Evolutionary conservation across 2,797 vertebrate species (phyloP), one percentile per base, ranked within the genome.

Genomic region (Miichthys miiuy): DNA sequence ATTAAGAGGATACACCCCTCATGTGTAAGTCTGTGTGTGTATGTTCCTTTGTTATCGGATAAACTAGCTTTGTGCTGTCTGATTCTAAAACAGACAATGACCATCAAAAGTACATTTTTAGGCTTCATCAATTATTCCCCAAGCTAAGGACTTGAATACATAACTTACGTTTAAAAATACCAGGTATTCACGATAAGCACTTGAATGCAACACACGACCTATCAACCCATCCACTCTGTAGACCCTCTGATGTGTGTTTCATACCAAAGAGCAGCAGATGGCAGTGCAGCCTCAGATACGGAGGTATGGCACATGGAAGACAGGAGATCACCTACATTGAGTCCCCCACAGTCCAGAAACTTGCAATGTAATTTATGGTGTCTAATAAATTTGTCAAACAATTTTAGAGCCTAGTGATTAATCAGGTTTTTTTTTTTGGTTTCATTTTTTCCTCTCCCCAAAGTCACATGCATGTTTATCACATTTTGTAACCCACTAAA

Each of bases 281-380:
- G 91, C 92, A 92, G 85, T 90, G 77, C 79, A 90, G 77, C 73
- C 81, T 89, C 72, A 79, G 27, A 9, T 34, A 91, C 60, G 56
- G 76, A 80, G n/a, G 30, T 57, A 6, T n/a, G 12, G 4, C 17
- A 18, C 7, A 5, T 1, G 14, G 6, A 25, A 23, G 51, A 42
- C 23, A 34, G 42, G 8, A 44, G 9, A 38, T 55, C 55, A 44
- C 5, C 10, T 14, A 16, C 25, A 38, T 16, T 52, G 8, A 25
- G 54, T 18, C 21, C 65, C 65, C 34, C 56, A 34, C 52, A 66
- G 60, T 75, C 5, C n/a, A 25, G n/a, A 46, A 57, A 20, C 17
- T 46, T 9, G 34, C 2, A n/a, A 3, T 21, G 16, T 64, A 27
- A 57, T 56, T 42, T 34, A 47, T 64, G 9, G 6, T 21, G 17